These are phyloP conservation scores for Leptinotarsa juncta DNA, from an alignment of 2,888 invertebrate species.

Conservation along the genomic window DNA sequence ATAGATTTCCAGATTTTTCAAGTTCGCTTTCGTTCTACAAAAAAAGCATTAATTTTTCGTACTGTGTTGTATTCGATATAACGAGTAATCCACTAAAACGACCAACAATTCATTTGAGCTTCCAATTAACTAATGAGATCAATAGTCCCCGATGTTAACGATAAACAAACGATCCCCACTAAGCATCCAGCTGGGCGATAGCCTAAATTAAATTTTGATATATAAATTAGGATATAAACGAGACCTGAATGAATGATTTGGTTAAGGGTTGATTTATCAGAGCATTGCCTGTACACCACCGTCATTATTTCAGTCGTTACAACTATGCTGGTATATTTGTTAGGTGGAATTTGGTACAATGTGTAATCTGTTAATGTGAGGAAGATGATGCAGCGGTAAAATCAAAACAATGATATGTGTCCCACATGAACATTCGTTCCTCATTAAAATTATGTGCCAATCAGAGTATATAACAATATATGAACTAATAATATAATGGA, in stretches of 20 bases:
- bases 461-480: too few relatives aligned
- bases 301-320: constrained; percentile 36
- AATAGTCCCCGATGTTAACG: constrained; percentile 5
- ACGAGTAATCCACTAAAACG: neutral
- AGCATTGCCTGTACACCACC: constrained; percentile 25
- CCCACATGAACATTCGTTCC: too few relatives aligned
- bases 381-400: too few relatives aligned
- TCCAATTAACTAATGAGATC: constrained; percentile 11
- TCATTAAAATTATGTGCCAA: too few relatives aligned
- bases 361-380: neutral
- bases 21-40: neutral
- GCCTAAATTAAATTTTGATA: constrained; percentile 40
- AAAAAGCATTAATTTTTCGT: neutral
- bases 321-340: neutral
- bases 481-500: too few relatives aligned
- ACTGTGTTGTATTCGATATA: neutral
- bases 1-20: too few relatives aligned
- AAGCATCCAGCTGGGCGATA: constrained; percentile 32
- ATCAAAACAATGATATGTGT: too few relatives aligned
- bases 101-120: constrained; percentile 13
- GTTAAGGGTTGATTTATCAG: constrained; percentile 40
- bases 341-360: neutral
- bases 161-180: constrained; percentile 26
- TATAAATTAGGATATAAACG: constrained; percentile 39
- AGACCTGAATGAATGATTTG: constrained; percentile 26